Evolutionary conservation across 2,888 invertebrate species (phyloP).

Genomic region (Polia nebulosa): DNA sequence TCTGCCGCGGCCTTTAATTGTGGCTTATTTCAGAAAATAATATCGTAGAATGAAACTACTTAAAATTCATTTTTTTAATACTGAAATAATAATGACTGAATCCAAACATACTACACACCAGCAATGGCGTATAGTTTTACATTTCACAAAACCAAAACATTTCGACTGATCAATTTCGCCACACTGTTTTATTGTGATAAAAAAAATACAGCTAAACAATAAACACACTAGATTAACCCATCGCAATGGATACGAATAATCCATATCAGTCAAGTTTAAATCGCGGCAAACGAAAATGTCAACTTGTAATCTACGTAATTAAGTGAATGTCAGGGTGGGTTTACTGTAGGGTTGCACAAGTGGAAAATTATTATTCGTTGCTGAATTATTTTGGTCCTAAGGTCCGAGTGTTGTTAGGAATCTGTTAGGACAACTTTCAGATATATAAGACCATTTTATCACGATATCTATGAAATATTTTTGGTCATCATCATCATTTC

Average conservation of each 20-base stretch:
- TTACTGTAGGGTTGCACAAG: constrained; percentile 69
- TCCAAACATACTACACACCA: neutral
- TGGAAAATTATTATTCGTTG: constrained; percentile 15
- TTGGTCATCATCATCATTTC: no score
- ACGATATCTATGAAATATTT: neutral
- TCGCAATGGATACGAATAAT: constrained; percentile 80
- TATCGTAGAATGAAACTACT: no score
- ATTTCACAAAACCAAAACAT: neutral
- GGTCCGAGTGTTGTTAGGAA: neutral
- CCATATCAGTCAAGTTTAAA: constrained; percentile 87
- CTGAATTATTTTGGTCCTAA: neutral
- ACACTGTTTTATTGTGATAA: constrained; percentile 49
- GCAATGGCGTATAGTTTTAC: neutral
- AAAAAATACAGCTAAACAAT: constrained; percentile 59
- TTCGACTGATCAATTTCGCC: constrained; percentile 20
- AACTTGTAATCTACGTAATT: constrained; percentile 90
- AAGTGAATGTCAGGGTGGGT: constrained; percentile 87
- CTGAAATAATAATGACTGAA: neutral
- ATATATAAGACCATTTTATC: no score
- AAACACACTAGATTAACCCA: constrained; percentile 67
- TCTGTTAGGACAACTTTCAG: no score
- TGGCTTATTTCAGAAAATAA: no score
- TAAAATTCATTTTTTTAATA: neutral
- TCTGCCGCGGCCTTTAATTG: no score
- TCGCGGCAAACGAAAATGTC: constrained; percentile 86